Conservation (phyloP, 1,140 invertebrate species). For the Bilobella aurantiaca region DNA sequence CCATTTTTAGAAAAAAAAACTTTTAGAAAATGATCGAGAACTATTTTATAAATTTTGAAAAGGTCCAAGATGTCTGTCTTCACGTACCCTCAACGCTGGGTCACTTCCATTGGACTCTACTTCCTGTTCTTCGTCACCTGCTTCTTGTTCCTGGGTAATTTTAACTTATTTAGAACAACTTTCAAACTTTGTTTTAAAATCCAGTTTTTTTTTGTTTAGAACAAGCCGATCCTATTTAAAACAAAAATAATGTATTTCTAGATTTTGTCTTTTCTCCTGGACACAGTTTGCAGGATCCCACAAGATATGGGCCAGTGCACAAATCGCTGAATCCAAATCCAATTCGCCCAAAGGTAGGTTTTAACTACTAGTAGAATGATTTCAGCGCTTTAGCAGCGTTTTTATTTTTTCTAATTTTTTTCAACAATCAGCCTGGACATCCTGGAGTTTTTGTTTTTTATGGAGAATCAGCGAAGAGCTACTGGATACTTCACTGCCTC, state of each 20-base stretch:
- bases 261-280: background rate
- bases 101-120: background rate
- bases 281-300: background rate
- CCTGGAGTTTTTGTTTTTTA: background rate
- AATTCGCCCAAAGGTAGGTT: background rate
- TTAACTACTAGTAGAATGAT: too few species aligned
- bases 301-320: background rate
- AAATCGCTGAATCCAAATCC: background rate
- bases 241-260: too few species aligned
- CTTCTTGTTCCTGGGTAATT: constrained; percentile 3
- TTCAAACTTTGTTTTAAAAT: too few species aligned
- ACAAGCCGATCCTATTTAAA: too few species aligned
- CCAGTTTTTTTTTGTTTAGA: too few species aligned
- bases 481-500: background rate
- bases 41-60: background rate
- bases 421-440: background rate
- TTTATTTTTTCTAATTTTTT: background rate
- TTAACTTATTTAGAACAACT: too few species aligned
- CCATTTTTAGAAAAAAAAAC: background rate
- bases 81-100: background rate
- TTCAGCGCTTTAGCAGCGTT: too few species aligned
- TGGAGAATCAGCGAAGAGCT: background rate
- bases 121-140: background rate
- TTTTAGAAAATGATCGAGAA: background rate
- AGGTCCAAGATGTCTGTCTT: background rate